Evolutionary conservation across 2,113 vertebrate genomes (phyloP), one percentile per base, ranked within the genome.

Genomic region (Synodontis membranacea): DNA sequence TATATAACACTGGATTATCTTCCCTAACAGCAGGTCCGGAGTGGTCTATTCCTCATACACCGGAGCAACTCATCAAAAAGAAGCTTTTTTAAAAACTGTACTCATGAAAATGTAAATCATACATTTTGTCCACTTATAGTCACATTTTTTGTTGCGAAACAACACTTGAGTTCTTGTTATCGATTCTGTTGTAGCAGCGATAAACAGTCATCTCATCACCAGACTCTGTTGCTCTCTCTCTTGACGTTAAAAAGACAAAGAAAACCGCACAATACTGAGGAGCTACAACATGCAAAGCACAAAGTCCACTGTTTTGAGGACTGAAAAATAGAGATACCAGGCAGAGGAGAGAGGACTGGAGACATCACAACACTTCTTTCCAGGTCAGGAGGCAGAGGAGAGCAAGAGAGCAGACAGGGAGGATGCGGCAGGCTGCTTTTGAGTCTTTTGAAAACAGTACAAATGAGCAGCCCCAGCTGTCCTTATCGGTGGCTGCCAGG

Each of bases 401-500:
- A 76, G 31, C 39, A 62, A 44, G 39, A 37, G 6, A 58, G 66
- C 54, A 82, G 68, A 15, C 85, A 89, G 80, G 72, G 72, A 56
- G 52, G 88, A 86, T 31, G 37, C 44, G 52, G 64, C 80, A 81
- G 76, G 50, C 84, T 74, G 52, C 82, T 54, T 82, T 79, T 82
- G n/a, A 82, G 70, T 72, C 54, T 84, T 82, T 88, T 78, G 37
- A 88, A 82, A 75, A 46, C 64, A 82, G 50, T 78, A 78, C 80
- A 84, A 82, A 70, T 82, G 68, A 86, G 62, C 74, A 60, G 60
- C 78, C 62, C 17, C 48, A 50, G 81, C 85, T 88, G 84, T 83
- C 80, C 88, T 87, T 87, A 83, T 78, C 80, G 60, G 72, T 14
- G 3, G 58, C 86, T 79, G 75, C 60, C 82, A 80, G 74, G 60